Evolutionary conservation across 2,797 vertebrate species (phyloP).

Genomic region (Artibeus lituratus): DNA sequence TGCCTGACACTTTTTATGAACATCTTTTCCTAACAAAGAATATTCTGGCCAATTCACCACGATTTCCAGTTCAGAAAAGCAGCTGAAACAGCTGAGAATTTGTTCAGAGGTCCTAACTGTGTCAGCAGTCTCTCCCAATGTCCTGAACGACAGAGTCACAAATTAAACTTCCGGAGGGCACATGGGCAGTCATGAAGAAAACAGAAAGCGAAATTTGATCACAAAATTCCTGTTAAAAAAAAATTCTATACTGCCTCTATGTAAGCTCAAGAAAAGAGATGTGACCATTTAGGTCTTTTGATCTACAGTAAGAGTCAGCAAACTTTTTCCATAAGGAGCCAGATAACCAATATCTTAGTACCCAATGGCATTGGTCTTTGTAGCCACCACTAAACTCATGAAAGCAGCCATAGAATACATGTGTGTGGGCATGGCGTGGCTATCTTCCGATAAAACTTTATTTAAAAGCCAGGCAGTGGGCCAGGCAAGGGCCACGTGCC

Average conservation of each 20-base stretch:
- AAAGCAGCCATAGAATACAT: not conserved
- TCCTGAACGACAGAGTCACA: not conserved
- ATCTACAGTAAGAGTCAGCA: no score
- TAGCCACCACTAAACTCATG: not conserved
- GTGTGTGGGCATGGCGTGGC: not conserved
- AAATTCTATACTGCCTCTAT: not conserved
- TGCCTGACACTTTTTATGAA: not conserved
- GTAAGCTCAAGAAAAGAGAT: not conserved
- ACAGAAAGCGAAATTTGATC: not conserved
- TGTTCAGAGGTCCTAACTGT: constrained; percentile 14
- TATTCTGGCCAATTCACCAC: not conserved
- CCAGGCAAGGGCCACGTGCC: not conserved
- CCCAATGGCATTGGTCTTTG: not conserved
- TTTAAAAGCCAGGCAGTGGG: not conserved
- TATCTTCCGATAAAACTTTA: not conserved
- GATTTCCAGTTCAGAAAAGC: constrained; percentile 44
- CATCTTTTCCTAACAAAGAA: constrained; percentile 42
- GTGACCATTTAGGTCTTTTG: not conserved
- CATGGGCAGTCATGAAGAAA: not conserved
- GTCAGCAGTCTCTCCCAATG: not conserved
- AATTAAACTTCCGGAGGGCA: not conserved
- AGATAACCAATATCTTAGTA: not conserved
- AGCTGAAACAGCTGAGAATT: constrained; percentile 23
- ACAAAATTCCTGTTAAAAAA: not conserved
- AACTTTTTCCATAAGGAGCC: not conserved